Conservation (phyloP, 1,140 invertebrate genomes). For the Fopius arisanus region DNA sequence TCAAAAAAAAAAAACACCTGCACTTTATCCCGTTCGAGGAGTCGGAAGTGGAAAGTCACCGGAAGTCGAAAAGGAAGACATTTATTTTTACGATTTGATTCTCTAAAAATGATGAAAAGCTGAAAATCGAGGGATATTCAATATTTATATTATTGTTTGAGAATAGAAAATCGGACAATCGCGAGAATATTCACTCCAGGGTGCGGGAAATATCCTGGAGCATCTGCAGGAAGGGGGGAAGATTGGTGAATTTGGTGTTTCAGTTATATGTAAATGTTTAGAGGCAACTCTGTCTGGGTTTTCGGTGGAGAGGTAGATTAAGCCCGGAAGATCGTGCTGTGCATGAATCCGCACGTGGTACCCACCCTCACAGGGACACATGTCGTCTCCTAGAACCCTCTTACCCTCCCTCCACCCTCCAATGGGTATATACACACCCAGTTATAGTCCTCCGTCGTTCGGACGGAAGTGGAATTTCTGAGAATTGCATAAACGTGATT, state of each 20-base stretch:
- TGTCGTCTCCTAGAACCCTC: neutral
- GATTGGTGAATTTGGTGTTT: neutral
- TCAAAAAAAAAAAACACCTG: no score
- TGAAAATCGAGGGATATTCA: no score
- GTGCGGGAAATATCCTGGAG: neutral
- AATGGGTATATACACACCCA: neutral
- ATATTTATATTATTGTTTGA: no score
- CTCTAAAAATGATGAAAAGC: no score
- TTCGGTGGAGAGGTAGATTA: neutral
- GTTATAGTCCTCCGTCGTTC: neutral
- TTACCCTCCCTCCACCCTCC: no score
- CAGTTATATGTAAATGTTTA: slow-evolving; percentile 9
- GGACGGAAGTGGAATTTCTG: slow-evolving; percentile 10
- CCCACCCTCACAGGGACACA: neutral
- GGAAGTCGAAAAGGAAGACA: no score
- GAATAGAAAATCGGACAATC: no score
- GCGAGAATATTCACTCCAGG: neutral
- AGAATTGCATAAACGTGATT: neutral
- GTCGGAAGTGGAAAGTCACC: no score
- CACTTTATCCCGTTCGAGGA: no score
- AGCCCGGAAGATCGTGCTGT: neutral
- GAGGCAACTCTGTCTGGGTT: neutral
- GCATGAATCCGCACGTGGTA: slow-evolving; percentile 1
- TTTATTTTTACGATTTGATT: no score
- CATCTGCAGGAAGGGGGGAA: neutral